These are phyloP conservation scores for Numida meleagris DNA, from an alignment of 2,113 vertebrate species.

Conservation along the genomic window DNA sequence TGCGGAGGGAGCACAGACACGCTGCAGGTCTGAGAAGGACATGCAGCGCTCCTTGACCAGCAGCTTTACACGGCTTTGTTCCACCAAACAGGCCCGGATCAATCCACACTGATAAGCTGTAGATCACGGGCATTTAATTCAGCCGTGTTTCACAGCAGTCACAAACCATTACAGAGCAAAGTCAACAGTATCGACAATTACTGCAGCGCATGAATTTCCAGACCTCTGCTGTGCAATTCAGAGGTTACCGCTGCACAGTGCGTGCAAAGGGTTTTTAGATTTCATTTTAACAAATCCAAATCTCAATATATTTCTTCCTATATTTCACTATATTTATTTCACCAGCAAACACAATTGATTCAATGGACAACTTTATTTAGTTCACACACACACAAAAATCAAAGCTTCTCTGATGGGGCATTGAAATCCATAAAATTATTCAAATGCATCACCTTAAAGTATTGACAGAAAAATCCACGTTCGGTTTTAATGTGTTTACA, in stretches of 20 bases:
- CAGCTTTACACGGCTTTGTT: neutral
- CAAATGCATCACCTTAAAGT: neutral
- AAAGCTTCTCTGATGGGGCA: neutral
- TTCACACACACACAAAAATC: neutral
- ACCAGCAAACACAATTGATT: neutral
- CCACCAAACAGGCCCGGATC: neutral
- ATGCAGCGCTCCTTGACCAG: neutral
- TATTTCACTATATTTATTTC: neutral
- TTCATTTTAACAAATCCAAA: neutral
- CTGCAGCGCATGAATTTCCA: conserved; percentile 17
- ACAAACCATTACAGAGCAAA: neutral
- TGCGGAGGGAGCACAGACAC: neutral
- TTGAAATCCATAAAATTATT: neutral
- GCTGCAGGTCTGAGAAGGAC: neutral
- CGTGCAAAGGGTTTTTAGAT: neutral
- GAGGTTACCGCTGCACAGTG: neutral
- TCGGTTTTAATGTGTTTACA: neutral
- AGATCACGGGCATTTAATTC: conserved; percentile 17
- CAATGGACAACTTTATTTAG: neutral
- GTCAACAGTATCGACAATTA: conserved; percentile 29
- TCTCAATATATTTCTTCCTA: neutral
- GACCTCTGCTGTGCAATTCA: neutral
- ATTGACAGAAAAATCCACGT: neutral
- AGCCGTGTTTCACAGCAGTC: conserved; percentile 25
- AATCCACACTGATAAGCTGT: neutral